These are phyloP conservation scores for Xestia ashworthii DNA, from an alignment of 2,888 invertebrate genomes.

Conservation along the genomic window DNA sequence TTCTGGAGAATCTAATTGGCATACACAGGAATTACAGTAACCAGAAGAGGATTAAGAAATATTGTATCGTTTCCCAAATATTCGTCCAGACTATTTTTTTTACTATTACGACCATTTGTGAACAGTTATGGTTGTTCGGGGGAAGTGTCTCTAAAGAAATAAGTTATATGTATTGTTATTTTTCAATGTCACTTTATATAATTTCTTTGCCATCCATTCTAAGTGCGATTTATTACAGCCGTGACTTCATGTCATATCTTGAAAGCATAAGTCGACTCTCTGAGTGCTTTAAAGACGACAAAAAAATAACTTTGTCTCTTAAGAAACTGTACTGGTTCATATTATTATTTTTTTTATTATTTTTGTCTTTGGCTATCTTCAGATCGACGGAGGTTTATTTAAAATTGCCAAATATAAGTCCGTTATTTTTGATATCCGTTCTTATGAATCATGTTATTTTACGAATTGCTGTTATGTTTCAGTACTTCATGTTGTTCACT, in stretches of 20 bases:
- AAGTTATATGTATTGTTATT: neutral
- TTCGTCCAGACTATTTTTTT: neutral
- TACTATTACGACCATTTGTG: neutral
- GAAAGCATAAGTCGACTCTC: slow-evolving; percentile 1
- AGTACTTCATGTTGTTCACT: slow-evolving; percentile 3
- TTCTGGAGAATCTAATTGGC: too few species aligned
- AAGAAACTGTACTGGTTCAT: slow-evolving; percentile 1
- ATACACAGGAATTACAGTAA: too few species aligned
- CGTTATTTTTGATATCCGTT: neutral
- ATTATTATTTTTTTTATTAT: neutral
- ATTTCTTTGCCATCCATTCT: neutral
- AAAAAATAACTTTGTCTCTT: neutral
- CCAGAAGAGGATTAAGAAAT: too few species aligned
- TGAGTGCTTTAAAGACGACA: neutral
- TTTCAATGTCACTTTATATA: neutral
- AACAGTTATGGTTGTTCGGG: neutral
- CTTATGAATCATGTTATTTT: neutral
- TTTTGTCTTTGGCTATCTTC: neutral
- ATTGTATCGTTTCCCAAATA: slow-evolving; percentile 8
- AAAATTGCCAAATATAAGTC: too few species aligned
- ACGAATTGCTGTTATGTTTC: neutral
- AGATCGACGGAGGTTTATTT: neutral
- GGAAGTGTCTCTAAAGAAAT: neutral
- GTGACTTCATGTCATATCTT: slow-evolving; percentile 9
- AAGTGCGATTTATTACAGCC: neutral